phyloP scores from a whole-genome alignment of 2,888 invertebrate genomes.

The Stegana nigrithorax region DNA sequence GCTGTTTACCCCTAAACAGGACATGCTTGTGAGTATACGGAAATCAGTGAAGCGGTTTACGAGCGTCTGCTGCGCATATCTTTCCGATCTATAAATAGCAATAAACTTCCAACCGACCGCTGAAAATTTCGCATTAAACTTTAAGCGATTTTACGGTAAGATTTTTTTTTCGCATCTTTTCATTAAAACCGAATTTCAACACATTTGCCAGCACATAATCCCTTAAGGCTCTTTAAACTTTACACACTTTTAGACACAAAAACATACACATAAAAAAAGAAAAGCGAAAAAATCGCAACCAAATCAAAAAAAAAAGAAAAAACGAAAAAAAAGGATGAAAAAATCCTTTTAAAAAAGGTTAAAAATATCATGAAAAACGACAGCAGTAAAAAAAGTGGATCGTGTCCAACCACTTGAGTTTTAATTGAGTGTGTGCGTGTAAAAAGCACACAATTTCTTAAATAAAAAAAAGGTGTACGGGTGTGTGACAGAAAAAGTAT shows the following conservation, averaged over 20 bases:
- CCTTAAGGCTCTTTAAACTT: conserved; percentile 64
- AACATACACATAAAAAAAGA: conserved; percentile 21
- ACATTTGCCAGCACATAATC: conserved; percentile 58
- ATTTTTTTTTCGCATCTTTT: conserved; percentile 37
- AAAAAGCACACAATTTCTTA: conserved; percentile 18
- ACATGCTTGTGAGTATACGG: not conserved
- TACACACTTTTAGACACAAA: conserved; percentile 51
- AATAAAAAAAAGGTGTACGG: not conserved
- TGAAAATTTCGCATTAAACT: conserved; percentile 30
- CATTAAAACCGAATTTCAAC: conserved; percentile 55
- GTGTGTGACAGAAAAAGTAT: not conserved
- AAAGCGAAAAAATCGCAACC: conserved; percentile 35
- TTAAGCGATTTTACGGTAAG: too few relatives aligned
- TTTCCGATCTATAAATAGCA: conserved; percentile 51
- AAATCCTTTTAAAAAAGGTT: conserved; percentile 28
- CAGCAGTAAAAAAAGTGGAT: conserved; percentile 24
- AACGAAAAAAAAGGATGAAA: conserved; percentile 35
- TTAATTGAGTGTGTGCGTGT: conserved; percentile 63
- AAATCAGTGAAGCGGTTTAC: not conserved
- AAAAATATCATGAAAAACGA: not conserved
- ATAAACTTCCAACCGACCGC: conserved; percentile 45
- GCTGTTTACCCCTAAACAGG: not conserved
- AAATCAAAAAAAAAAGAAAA: conserved; percentile 33
- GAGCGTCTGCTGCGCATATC: too few relatives aligned
- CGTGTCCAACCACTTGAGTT: conserved; percentile 53